Evolutionary conservation across 1,140 invertebrate species (phyloP), one percentile per base, ranked within the genome.

Genomic region (Schlechtendalia chinensis): DNA sequence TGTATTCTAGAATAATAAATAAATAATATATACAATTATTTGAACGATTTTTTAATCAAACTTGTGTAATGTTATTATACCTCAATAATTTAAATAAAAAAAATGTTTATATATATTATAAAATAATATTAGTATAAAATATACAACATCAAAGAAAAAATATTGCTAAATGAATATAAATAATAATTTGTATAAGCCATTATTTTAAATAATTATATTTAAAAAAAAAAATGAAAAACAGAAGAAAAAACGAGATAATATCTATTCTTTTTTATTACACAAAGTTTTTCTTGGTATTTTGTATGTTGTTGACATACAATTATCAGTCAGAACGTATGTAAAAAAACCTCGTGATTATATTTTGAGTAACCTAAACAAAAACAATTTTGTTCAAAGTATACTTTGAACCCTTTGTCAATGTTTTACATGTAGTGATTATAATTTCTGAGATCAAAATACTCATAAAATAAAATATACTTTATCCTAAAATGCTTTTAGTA

Each of bases 51-150:
- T 56, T 19, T 17, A 58, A 58, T 58, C 11, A 22, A 58, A 22
- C 10, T 22, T 2, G 14, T 22, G 14, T 58, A 12, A 58, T n/a
- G 3, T 22, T 14, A 58, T 11, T 22, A 58, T 22, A 24, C 22
- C 22, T 22, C n/a, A 58, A 58, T 58, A 58, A 12, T 58, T 22
- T 56, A n/a, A n/a, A n/a, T n/a, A n/a, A n/a, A n/a, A n/a, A n/a
- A n/a, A n/a, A n/a, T n/a, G 1, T 50, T 8, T 50, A 63, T 16
- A 63, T n/a, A n/a, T n/a, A n/a, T n/a, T 0, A n/a, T 32, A 58
- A 32, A 63, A 17, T 63, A 32, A 63, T 17, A 22, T 65, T 65
- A 39, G 32, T 65, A 65, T 10, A 65, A 39, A 65, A 65, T n/a
- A 39, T 63, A 39, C 32, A 65, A 39, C 11, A 39, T 65, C 19